Conservation (phyloP, 1,140 invertebrate genomes). For the Diplogasteroides magnus region DNA sequence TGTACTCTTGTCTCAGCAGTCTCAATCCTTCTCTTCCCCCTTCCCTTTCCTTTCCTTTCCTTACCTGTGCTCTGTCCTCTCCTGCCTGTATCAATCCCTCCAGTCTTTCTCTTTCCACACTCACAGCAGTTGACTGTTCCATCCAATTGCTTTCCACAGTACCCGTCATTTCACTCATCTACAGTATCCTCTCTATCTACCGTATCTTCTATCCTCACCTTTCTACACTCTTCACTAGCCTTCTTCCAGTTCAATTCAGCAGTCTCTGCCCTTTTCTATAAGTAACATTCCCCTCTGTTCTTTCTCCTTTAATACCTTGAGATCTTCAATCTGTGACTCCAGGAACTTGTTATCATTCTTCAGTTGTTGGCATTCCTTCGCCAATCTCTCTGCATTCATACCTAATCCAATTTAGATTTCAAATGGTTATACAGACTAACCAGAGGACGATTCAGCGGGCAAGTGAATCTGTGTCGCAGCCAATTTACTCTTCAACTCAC, state of each 20-base stretch:
- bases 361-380: not conserved
- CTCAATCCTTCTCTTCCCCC: not conserved
- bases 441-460: too few relatives aligned
- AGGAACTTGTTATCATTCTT: not conserved
- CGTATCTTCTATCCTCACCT: too few relatives aligned
- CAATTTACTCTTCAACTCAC: not conserved
- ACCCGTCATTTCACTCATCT: not conserved
- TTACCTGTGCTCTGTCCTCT: not conserved
- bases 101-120: not conserved
- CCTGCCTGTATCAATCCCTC: not conserved
- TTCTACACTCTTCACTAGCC: too few relatives aligned
- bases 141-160: not conserved
- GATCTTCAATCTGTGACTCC: not conserved
- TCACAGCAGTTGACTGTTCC: not conserved
- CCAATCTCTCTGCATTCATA: not conserved
- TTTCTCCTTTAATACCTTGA: not conserved
- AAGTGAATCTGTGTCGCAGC: not conserved
- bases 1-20: too few relatives aligned
- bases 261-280: too few relatives aligned
- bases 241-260: too few relatives aligned
- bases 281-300: not conserved
- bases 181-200: not conserved
- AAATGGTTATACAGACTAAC: too few relatives aligned
- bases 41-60: not conserved
- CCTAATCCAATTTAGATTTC: too few relatives aligned